Evolutionary conservation across 2,888 invertebrate genomes (phyloP).

Genomic region (Ptilodon capucinus): DNA sequence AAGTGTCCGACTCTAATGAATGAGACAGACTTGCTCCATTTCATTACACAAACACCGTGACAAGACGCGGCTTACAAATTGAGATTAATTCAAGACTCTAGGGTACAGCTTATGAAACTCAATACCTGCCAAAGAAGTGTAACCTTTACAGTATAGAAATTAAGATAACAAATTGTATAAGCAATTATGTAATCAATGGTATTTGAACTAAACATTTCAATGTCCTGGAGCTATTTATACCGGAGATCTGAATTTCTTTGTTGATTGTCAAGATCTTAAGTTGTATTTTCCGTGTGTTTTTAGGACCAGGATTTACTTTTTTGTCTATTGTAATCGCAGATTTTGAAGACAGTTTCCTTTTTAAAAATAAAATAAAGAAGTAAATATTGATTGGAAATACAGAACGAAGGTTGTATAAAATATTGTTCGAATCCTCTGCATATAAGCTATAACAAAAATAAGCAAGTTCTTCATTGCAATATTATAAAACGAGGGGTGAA

Average conservation of each 20-base stretch:
- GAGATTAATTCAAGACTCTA: conserved; percentile 74
- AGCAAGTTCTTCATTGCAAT: too few relatives aligned
- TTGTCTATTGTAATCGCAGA: neutral
- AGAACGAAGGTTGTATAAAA: too few relatives aligned
- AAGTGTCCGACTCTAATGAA: conserved; percentile 81
- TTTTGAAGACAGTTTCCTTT: neutral
- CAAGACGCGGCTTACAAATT: conserved; percentile 76
- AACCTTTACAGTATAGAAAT: conserved; percentile 11
- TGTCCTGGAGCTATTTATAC: conserved; percentile 64
- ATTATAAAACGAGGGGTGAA: too few relatives aligned
- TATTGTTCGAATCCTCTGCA: too few relatives aligned
- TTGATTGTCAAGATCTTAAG: conserved; percentile 13
- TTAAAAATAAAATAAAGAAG: too few relatives aligned
- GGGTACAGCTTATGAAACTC: conserved; percentile 29
- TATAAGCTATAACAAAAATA: too few relatives aligned
- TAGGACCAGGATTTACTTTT: neutral
- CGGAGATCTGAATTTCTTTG: conserved; percentile 39
- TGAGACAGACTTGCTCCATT: conserved; percentile 73
- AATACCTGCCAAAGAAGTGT: conserved; percentile 14
- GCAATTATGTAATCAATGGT: conserved; percentile 19
- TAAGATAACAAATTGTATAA: neutral
- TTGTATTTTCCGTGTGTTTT: neutral
- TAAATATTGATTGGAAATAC: too few relatives aligned
- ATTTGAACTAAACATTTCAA: conserved; percentile 56
- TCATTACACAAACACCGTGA: conserved; percentile 80